phyloP scores from a whole-genome alignment of 2,888 invertebrate species.

The Trichopoda pennipes region DNA sequence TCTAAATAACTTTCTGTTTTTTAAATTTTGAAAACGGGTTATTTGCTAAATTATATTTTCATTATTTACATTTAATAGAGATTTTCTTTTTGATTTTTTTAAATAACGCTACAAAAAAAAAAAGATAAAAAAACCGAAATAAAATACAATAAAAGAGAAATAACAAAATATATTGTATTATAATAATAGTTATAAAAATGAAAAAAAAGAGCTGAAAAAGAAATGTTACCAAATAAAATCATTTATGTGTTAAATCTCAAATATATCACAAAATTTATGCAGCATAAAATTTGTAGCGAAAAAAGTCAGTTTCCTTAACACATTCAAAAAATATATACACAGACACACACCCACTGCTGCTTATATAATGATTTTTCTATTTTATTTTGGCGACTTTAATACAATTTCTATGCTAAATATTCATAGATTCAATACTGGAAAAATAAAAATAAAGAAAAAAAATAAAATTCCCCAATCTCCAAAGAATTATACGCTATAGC shows the following conservation, averaged over 20 bases:
- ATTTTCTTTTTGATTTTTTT: slow-evolving; percentile 44
- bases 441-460: slow-evolving; percentile 28
- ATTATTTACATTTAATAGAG: slow-evolving; percentile 45
- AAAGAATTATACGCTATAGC: slow-evolving; percentile 38
- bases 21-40: too few relatives aligned
- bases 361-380: slow-evolving; percentile 5
- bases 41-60: too few relatives aligned
- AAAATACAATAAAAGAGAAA: slow-evolving; percentile 29
- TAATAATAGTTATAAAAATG: slow-evolving; percentile 36
- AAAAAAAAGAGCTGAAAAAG: slow-evolving; percentile 35
- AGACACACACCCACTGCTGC: background rate
- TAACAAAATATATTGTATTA: slow-evolving; percentile 49
- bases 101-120: slow-evolving; percentile 15
- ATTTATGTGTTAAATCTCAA: slow-evolving; percentile 68
- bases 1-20: too few relatives aligned
- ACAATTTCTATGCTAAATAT: slow-evolving; percentile 67
- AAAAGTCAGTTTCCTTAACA: slow-evolving; percentile 12
- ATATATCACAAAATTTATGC: slow-evolving; percentile 69
- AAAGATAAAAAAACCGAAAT: background rate
- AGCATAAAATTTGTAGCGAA: slow-evolving; percentile 63
- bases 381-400: slow-evolving; percentile 48
- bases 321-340: background rate
- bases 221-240: slow-evolving; percentile 64
- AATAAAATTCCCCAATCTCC: slow-evolving; percentile 51
- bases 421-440: slow-evolving; percentile 55